Evolutionary conservation across 2,797 vertebrate species (phyloP).

Genomic region (Botia almorhae): DNA sequence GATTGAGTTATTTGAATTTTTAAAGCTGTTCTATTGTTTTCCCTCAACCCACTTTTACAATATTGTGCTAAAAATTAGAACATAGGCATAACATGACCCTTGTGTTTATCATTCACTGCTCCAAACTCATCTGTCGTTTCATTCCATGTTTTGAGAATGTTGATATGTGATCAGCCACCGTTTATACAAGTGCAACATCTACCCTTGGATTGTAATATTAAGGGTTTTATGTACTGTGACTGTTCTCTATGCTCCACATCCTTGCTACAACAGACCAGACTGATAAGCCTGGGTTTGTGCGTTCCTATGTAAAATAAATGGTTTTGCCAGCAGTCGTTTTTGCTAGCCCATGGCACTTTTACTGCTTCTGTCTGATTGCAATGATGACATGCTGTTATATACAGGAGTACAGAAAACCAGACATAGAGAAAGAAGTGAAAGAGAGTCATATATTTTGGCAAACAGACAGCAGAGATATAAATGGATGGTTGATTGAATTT

Average conservation of each 20-base stretch:
- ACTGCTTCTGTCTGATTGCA: background rate
- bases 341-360: slow-evolving; percentile 38
- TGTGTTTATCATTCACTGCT: background rate
- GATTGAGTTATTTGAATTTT: no score
- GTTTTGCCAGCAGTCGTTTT: slow-evolving; percentile 39
- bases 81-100: background rate
- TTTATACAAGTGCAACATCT: slow-evolving; percentile 6
- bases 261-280: slow-evolving; percentile 22
- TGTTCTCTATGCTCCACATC: slow-evolving; percentile 4
- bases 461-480: background rate
- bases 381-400: background rate
- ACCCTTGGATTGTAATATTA: slow-evolving; percentile 5
- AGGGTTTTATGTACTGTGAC: slow-evolving; percentile 12
- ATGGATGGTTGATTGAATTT: slow-evolving; percentile 26
- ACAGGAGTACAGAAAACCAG: slow-evolving; percentile 14
- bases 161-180: background rate
- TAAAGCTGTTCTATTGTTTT: no score
- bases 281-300: slow-evolving; percentile 22
- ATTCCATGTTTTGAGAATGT: slow-evolving; percentile 13
- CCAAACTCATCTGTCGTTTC: background rate
- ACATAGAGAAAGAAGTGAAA: background rate
- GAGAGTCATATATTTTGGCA: background rate
- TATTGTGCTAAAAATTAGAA: background rate
- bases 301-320: slow-evolving; percentile 36
- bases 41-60: background rate